Conservation (phyloP, 2,888 invertebrate genomes). For the Heliconius sara region DNA sequence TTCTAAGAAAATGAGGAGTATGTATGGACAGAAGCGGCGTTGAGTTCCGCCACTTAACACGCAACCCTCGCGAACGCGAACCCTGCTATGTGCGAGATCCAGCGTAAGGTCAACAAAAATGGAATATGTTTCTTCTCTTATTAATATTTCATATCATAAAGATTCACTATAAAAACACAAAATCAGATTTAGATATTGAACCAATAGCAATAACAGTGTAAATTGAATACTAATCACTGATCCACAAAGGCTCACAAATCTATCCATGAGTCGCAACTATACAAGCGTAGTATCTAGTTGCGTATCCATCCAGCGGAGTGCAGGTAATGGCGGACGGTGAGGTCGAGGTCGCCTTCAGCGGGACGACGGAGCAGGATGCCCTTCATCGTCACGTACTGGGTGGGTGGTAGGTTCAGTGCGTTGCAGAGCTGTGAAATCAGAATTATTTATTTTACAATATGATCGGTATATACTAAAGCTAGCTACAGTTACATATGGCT, state of each 20-base stretch:
- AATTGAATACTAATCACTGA: not conserved
- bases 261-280: not conserved
- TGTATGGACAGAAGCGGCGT: too few species aligned
- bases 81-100: too few species aligned
- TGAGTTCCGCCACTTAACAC: too few species aligned
- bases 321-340: conserved; percentile 70
- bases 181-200: not conserved
- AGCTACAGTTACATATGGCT: too few species aligned
- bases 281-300: conserved; percentile 55
- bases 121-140: not conserved
- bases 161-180: not conserved
- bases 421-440: conserved; percentile 86
- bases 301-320: conserved; percentile 75
- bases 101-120: too few species aligned
- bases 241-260: not conserved
- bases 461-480: too few species aligned
- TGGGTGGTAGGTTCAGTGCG: conserved; percentile 91
- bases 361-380: conserved; percentile 90
- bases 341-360: conserved; percentile 67
- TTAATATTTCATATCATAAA: not conserved
- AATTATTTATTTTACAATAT: not conserved
- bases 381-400: conserved; percentile 95
- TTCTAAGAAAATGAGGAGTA: not conserved
- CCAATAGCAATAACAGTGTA: not conserved
- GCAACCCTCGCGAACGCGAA: too few species aligned